Percentiles rank a stretch among this genome's conserved stretches.
Evolutionary conservation across 2,797 vertebrate species (phyloP).

Genomic region (Hozukius guyotensis): DNA sequence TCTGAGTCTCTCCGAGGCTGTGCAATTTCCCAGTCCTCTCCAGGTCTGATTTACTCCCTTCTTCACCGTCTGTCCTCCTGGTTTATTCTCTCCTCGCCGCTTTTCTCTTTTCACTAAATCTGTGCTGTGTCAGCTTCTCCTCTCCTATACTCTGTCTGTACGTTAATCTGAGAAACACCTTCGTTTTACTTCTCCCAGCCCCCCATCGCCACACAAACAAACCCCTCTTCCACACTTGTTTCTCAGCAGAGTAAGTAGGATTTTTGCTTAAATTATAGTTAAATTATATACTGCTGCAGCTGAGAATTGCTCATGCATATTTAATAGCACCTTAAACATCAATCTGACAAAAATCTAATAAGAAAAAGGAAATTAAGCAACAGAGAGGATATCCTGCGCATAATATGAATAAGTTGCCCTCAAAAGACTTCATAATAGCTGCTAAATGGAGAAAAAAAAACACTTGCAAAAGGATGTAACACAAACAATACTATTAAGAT

Average conservation of each 20-base stretch:
- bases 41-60: slow-evolving; percentile 69
- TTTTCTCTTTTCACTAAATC: slow-evolving; percentile 63
- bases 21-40: slow-evolving; percentile 61
- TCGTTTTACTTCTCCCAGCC: slow-evolving; percentile 28
- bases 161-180: slow-evolving; percentile 55
- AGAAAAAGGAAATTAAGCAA: slow-evolving; percentile 39
- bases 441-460: slow-evolving; percentile 33
- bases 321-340: slow-evolving; percentile 37
- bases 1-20: slow-evolving; percentile 53
- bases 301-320: slow-evolving; percentile 47
- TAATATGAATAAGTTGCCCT: slow-evolving; percentile 40
- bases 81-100: slow-evolving; percentile 52
- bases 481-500: slow-evolving; percentile 31
- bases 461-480: not conserved
- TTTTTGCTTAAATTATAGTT: slow-evolving; percentile 14
- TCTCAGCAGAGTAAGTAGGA: slow-evolving; percentile 9
- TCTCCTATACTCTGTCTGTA: slow-evolving; percentile 24
- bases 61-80: slow-evolving; percentile 32
- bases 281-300: slow-evolving; percentile 39
- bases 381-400: slow-evolving; percentile 18
- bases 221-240: not conserved
- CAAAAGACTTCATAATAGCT: slow-evolving; percentile 33
- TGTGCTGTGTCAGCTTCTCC: slow-evolving; percentile 67
- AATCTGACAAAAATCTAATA: slow-evolving; percentile 41
- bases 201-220: slow-evolving; percentile 11